Percentiles rank a stretch among this genome's conserved stretches.
Conservation (phyloP, 1,140 invertebrate genomes). For the Vollenhovia emeryi region DNA sequence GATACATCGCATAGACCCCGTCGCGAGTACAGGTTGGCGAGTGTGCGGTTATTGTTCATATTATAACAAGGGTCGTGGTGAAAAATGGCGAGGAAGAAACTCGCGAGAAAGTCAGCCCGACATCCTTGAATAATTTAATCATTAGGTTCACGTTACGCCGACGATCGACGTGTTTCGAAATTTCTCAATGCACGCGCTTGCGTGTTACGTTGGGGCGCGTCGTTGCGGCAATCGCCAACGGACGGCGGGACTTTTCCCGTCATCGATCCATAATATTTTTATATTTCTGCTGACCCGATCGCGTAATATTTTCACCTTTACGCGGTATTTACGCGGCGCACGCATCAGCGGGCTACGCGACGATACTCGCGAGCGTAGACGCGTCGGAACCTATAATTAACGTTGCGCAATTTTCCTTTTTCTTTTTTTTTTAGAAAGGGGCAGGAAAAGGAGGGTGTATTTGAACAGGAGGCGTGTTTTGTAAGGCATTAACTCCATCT, state of each 20-base stretch:
- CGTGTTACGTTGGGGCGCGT: constrained; percentile 5
- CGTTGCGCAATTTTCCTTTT: constrained; percentile 37
- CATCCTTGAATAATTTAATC: background rate
- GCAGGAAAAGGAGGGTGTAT: background rate
- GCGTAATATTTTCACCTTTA: constrained; percentile 60
- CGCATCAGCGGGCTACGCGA: constrained; percentile 29
- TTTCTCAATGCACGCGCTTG: constrained; percentile 34
- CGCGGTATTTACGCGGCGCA: constrained; percentile 52
- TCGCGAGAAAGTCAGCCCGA: background rate
- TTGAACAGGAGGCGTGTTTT: background rate
- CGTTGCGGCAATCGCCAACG: background rate
- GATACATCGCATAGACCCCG: too few relatives aligned
- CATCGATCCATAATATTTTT: constrained; percentile 59
- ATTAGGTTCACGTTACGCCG: background rate
- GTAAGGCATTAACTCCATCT: constrained; percentile 7
- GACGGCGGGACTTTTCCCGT: constrained; percentile 32
- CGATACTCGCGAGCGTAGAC: constrained; percentile 32
- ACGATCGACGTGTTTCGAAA: constrained; percentile 45
- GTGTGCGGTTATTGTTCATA: background rate
- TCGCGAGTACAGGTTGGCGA: background rate
- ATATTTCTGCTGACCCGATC: constrained; percentile 58
- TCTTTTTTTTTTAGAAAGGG: constrained; percentile 20
- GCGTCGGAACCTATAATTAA: constrained; percentile 51
- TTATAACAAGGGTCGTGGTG: background rate
- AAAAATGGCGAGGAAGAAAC: background rate